A percentile compares a stretch with the other conserved stretches of the same genome.
Conservation (phyloP, 37 sponge, comb jelly and placozoan genomes). For the Oopsacas minuta region DNA sequence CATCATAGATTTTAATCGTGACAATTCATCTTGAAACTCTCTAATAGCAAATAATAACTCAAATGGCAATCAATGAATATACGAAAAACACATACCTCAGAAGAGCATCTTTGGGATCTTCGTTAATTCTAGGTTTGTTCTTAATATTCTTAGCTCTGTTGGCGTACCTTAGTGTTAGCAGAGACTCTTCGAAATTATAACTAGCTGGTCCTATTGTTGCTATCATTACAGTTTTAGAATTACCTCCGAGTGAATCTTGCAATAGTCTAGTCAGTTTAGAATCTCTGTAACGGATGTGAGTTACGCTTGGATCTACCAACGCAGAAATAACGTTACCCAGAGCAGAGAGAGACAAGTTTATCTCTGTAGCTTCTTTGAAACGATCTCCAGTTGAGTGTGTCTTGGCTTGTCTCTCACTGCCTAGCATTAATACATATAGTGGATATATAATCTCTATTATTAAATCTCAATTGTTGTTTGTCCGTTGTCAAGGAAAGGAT, state of each 20-base stretch:
- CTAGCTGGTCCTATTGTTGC: slow-evolving; percentile 95
- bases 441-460: too few species aligned
- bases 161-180: slow-evolving; percentile 92
- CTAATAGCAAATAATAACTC: neutral
- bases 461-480: too few species aligned
- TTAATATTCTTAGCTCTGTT: slow-evolving; percentile 97
- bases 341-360: slow-evolving; percentile 92
- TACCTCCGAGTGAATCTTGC: slow-evolving; percentile 91
- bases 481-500: too few species aligned
- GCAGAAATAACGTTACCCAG: slow-evolving; percentile 96
- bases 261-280: slow-evolving; percentile 88
- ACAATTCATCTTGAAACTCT: neutral
- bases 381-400: slow-evolving; percentile 70
- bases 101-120: slow-evolving; percentile 96
- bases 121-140: slow-evolving; percentile 95
- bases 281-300: slow-evolving; percentile 88
- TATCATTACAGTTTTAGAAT: slow-evolving; percentile 95
- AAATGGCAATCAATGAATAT: neutral
- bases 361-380: slow-evolving; percentile 89
- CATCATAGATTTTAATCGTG: neutral
- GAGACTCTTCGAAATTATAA: slow-evolving; percentile 93
- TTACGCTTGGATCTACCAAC: slow-evolving; percentile 74
- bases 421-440: neutral
- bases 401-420: slow-evolving; percentile 84
- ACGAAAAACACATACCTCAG: too few species aligned